Evolutionary conservation across 2,797 vertebrate species (phyloP), one percentile per base, ranked within the genome.

Genomic region (Adrianichthys oophorus): DNA sequence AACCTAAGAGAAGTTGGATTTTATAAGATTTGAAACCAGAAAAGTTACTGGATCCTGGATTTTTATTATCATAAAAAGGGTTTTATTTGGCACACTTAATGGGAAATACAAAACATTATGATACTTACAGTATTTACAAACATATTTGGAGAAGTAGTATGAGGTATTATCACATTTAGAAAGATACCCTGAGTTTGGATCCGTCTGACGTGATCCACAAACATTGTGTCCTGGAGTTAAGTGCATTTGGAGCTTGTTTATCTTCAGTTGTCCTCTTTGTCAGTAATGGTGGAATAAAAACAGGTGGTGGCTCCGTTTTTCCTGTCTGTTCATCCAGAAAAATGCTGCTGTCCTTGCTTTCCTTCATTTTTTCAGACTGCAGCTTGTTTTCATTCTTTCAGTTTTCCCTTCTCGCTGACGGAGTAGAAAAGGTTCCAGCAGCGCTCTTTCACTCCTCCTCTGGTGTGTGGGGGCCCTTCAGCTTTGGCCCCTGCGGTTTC

Each of bases 321-420:
- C 7, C n/a, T 40, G 43, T 4, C 45, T 15, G 41, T 52, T n/a
- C 44, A 63, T 62, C 60, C 53, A 12, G 23, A 63, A 70, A 72
- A 69, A 83, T 58, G 61, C 46, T 6, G 57, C 59, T 23, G 32
- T 55, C 52, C 74, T 60, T 41, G 64, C 76, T 82, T 62, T 56
- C 50, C 69, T 79, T 82, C 56, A 81, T 79, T 68, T 64, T 43
- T 49, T 55, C 17, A 8, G 37, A 4, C 26, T 15, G 3, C 4
- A 17, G 32, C 4, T 10, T 1, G 18, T 51, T 43, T 50, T 66
- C 52, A 55, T 45, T 18, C 5, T 7, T 29, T 29, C 7, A 29
- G 26, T 15, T 47, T 4, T 46, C 48, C 12, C 17, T 37, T 21
- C 41, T 7, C 14, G 13, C 3, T 40, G 45, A 21, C 19, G 19